phyloP scores from a whole-genome alignment of 1,140 invertebrate genomes.

The Ceratosolen fusciceps region DNA sequence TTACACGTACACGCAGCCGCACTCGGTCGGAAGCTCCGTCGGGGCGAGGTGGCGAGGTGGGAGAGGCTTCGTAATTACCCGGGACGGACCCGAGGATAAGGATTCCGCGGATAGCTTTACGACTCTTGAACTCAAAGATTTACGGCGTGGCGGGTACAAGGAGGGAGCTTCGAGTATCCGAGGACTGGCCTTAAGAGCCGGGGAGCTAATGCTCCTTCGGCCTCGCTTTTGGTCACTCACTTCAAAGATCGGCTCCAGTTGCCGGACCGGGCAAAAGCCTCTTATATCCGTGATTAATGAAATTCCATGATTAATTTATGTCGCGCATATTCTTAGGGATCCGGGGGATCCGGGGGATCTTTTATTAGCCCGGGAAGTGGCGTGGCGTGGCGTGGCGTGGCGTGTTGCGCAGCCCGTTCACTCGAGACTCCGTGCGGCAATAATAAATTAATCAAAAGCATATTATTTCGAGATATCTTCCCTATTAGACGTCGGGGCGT shows the following conservation, averaged over 20 bases:
- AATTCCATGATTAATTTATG: conserved; percentile 35
- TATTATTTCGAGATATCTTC: conserved; percentile 22
- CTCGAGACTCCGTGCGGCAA: not conserved
- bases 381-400: no score
- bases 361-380: not conserved
- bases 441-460: not conserved
- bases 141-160: conserved; percentile 63
- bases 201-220: conserved; percentile 11
- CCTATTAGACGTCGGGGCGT: conserved; percentile 34
- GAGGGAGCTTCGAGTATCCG: conserved; percentile 51
- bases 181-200: conserved; percentile 40
- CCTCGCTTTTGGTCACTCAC: conserved; percentile 45
- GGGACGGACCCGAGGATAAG: conserved; percentile 52
- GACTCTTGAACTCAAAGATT: conserved; percentile 63
- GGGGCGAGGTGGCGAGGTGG: no score
- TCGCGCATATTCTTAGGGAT: not conserved
- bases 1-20: no score
- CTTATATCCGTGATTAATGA: conserved; percentile 39
- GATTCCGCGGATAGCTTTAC: conserved; percentile 64
- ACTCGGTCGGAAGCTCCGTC: no score
- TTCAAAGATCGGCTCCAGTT: conserved; percentile 34
- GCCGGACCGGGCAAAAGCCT: conserved; percentile 13
- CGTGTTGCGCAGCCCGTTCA: no score
- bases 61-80: conserved; percentile 68
- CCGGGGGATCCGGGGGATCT: not conserved